Percentiles rank a stretch among this genome's conserved stretches.
Conservation (phyloP, 2,797 vertebrate species). For the Danio albolineatus region DNA sequence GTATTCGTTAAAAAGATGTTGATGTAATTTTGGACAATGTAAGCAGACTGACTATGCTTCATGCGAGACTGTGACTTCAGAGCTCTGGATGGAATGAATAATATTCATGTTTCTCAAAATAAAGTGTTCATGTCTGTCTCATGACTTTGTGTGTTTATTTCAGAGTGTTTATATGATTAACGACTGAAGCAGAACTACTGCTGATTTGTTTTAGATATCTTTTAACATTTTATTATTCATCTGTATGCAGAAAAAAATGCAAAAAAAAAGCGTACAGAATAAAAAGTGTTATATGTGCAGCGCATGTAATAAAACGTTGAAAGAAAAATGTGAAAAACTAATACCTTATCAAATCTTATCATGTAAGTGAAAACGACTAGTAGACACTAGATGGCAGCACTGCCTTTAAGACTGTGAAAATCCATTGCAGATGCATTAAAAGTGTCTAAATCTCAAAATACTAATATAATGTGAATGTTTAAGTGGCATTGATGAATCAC, state of each 20-base stretch:
- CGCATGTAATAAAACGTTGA: too few relatives aligned
- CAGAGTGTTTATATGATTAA: neutral
- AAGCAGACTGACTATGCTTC: conserved; percentile 9
- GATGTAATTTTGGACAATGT: conserved; percentile 16
- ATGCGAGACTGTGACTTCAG: conserved; percentile 10
- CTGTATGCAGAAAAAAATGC: too few relatives aligned
- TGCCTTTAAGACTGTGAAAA: neutral
- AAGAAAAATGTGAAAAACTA: too few relatives aligned
- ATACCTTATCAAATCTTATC: too few relatives aligned
- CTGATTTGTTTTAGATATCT: too few relatives aligned
- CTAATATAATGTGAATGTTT: too few relatives aligned
- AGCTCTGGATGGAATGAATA: conserved; percentile 37
- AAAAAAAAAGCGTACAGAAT: too few relatives aligned
- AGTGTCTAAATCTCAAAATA: neutral
- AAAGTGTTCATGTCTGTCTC: conserved; percentile 41
- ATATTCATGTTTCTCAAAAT: conserved; percentile 54
- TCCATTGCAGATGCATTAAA: neutral
- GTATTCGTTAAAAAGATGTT: conserved; percentile 9
- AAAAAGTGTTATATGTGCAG: too few relatives aligned
- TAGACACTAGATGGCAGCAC: conserved; percentile 55
- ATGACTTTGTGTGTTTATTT: conserved; percentile 36
- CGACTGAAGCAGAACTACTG: neutral
- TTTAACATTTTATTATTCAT: too few relatives aligned
- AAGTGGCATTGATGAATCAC: neutral
- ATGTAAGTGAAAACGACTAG: neutral